These are phyloP conservation scores for Smithornis capensis DNA, from an alignment of 2,113 vertebrate genomes.

Conservation along the genomic window DNA sequence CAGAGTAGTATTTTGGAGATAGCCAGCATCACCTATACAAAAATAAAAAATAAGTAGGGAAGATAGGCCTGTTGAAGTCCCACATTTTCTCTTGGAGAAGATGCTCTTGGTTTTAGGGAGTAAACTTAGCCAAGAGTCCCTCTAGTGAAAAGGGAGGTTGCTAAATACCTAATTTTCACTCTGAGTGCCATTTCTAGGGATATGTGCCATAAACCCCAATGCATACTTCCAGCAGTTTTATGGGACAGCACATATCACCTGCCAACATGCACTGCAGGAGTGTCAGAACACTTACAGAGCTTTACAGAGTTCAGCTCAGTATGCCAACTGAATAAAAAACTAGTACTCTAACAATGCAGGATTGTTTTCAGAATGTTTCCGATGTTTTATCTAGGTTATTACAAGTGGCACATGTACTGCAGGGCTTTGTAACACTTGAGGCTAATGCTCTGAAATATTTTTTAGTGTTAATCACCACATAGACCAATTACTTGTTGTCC, in stretches of 20 bases:
- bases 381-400: neutral
- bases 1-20: neutral
- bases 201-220: neutral
- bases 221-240: neutral
- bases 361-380: neutral
- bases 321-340: neutral
- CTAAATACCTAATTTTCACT: neutral
- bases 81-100: neutral
- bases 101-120: neutral
- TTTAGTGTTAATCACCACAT: neutral
- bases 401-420: neutral
- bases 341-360: neutral
- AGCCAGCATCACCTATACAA: neutral
- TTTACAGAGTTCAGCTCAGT: neutral
- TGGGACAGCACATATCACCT: neutral
- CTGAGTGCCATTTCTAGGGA: neutral
- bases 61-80: neutral
- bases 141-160: neutral
- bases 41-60: neutral
- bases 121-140: neutral
- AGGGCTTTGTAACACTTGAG: neutral
- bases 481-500: neutral
- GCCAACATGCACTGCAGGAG: neutral
- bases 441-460: neutral
- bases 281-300: neutral